These are phyloP conservation scores for Aphelenchoides fujianensis DNA, from an alignment of 1,140 invertebrate species.

Conservation along the genomic window DNA sequence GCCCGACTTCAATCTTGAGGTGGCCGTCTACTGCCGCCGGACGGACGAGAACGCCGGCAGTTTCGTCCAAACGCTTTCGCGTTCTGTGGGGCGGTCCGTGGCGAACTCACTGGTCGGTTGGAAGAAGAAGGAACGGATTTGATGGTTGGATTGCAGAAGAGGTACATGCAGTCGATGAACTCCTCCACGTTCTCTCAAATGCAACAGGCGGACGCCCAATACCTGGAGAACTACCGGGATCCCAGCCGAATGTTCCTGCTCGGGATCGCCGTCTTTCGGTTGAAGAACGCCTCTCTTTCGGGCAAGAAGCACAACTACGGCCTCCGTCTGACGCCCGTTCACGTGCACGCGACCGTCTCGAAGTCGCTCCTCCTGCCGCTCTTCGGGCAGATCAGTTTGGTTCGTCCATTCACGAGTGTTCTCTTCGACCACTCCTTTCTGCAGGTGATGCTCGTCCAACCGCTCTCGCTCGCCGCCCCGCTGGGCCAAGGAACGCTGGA, in stretches of 20 bases:
- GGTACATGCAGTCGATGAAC: conserved; percentile 26
- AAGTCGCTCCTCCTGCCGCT: conserved; percentile 32
- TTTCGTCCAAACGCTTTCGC: conserved; percentile 31
- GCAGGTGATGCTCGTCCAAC: conserved; percentile 31
- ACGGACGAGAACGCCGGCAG: conserved; percentile 34
- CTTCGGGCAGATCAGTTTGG: conserved; percentile 29
- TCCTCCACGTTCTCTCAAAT: conserved; percentile 23
- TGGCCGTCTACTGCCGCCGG: conserved; percentile 31
- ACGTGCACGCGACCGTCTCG: background rate
- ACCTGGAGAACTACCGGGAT: conserved; percentile 40
- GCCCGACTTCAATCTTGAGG: conserved; percentile 29
- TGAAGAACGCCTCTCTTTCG: conserved; percentile 32
- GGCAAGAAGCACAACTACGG: conserved; percentile 34
- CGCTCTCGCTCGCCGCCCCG: conserved; percentile 23
- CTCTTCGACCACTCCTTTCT: too few relatives aligned
- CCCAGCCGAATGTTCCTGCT: conserved; percentile 34
- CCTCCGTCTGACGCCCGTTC: conserved; percentile 25
- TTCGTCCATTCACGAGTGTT: conserved; percentile 30
- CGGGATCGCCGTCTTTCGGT: conserved; percentile 20
- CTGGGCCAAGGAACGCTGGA: conserved; percentile 35
- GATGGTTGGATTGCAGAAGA: conserved; percentile 23
- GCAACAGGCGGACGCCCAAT: conserved; percentile 26
- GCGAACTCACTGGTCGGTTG: conserved; percentile 31
- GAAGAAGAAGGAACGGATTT: background rate
- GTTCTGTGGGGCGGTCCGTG: conserved; percentile 28